Base-by-base conservation (phyloP, 2,113 vertebrate genomes). In the Melanocharis versteri region DNA sequence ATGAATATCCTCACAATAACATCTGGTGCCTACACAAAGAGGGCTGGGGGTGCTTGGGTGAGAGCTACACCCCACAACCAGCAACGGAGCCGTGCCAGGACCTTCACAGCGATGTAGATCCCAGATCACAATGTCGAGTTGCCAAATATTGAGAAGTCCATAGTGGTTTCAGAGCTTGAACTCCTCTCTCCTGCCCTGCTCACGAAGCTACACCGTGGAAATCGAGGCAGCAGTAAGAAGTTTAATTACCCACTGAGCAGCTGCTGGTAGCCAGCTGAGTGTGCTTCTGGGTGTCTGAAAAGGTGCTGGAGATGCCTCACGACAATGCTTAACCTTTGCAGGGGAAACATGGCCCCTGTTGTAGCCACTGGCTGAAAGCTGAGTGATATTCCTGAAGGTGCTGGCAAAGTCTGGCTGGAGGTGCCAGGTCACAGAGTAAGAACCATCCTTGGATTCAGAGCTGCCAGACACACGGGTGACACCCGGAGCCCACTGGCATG, bases 21-120 rank as follows among this genome's bases (percentile, higher is more conserved):
- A 42, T 15, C 13, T 18, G 19, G 15, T 81, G 69, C 39, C 56
- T 42, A 45, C 40, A 68, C 26, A 61, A 45, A 58, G 54, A 81
- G 54, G 31, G 22, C 39, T 83, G 66, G 37, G 14, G 90, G 40
- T 0, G 1, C 35, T 50, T 53, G 26, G 11, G 23, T 70, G 45
- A 86, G 47, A 89, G 50, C 54, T 72, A 40, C 37, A 61, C 31
- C 28, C 37, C 5, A 1, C 16, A 79, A 14, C 11, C 57, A 86
- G 28, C 77, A 73, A 45, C 0, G 0, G 13, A 86, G 28, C 13
- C 0, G 0, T 47, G 9, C 60, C 42, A 88, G 70, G 24, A 57
- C 26, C 50, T 70, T 22, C 1, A 0, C 11, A 64, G n/a, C 21
- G 53, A 45, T 28, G 48, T 13, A 26, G 40, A 57, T 44, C 37